These are phyloP conservation scores for Acleris sparsana DNA, from an alignment of 2,888 invertebrate species.

Conservation along the genomic window DNA sequence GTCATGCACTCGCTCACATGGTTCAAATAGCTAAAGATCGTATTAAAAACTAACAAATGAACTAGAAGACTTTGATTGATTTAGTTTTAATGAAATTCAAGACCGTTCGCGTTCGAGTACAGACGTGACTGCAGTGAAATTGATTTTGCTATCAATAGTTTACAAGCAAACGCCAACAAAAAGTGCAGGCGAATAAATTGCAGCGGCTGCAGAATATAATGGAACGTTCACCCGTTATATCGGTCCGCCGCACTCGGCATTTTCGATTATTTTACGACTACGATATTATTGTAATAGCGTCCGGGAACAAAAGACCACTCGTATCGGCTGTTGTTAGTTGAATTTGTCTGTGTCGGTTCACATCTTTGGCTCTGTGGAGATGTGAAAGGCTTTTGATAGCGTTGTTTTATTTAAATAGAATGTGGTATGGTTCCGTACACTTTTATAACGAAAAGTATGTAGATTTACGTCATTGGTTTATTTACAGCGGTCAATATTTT, in stretches of 20 bases:
- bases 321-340: slow-evolving; percentile 1
- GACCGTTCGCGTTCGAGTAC: not conserved
- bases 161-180: slow-evolving; percentile 60
- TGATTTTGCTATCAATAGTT: slow-evolving; percentile 65
- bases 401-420: too few relatives aligned
- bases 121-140: slow-evolving; percentile 45
- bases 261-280: slow-evolving; percentile 50
- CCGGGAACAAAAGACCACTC: slow-evolving; percentile 17
- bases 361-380: not conserved
- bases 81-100: not conserved
- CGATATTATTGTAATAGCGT: slow-evolving; percentile 30
- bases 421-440: too few relatives aligned
- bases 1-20: too few relatives aligned
- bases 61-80: not conserved
- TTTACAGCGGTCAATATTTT: too few relatives aligned
- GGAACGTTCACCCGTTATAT: slow-evolving; percentile 59
- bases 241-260: slow-evolving; percentile 50
- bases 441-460: too few relatives aligned
- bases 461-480: too few relatives aligned
- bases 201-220: slow-evolving; percentile 60
- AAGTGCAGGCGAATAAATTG: slow-evolving; percentile 64
- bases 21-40: too few relatives aligned
- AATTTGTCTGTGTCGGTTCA: not conserved
- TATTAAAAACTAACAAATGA: too few relatives aligned
- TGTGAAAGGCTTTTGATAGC: too few relatives aligned